Conservation (phyloP, 1,140 invertebrate genomes). For the Monochamus saltuarius region DNA sequence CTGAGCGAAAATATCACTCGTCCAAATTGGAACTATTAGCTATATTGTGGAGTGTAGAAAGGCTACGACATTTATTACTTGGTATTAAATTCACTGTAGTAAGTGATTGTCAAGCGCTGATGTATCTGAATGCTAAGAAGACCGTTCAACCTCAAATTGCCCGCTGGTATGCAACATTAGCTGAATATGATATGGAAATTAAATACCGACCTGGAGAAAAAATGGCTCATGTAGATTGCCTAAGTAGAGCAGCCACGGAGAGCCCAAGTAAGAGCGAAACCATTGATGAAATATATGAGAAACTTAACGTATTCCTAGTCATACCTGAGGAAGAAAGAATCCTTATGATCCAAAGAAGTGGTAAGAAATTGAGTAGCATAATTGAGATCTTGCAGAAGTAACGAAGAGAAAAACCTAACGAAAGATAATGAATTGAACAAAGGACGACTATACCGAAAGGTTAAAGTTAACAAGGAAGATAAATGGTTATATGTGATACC, state of each 20-base stretch:
- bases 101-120: constrained; percentile 41
- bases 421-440: constrained; percentile 29
- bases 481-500: constrained; percentile 24
- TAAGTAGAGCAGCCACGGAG: constrained; percentile 31
- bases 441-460: constrained; percentile 42
- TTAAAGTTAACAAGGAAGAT: constrained; percentile 38
- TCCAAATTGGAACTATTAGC: constrained; percentile 44
- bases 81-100: constrained; percentile 32
- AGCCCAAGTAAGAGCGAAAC: neutral
- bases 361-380: constrained; percentile 13
- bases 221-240: constrained; percentile 43
- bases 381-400: constrained; percentile 28
- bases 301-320: constrained; percentile 22
- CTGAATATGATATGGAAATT: constrained; percentile 39
- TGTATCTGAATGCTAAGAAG: constrained; percentile 30
- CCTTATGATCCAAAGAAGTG: constrained; percentile 18
- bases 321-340: constrained; percentile 22
- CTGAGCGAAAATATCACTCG: constrained; percentile 41
- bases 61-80: constrained; percentile 32
- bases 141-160: constrained; percentile 38
- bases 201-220: constrained; percentile 36
- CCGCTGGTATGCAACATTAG: constrained; percentile 37
- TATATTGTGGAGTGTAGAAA: constrained; percentile 20
- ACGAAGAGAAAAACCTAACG: constrained; percentile 35
- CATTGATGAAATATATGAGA: constrained; percentile 2